phyloP scores from a whole-genome alignment of 1,140 invertebrate species.

The Plectrocnemia conspersa region DNA sequence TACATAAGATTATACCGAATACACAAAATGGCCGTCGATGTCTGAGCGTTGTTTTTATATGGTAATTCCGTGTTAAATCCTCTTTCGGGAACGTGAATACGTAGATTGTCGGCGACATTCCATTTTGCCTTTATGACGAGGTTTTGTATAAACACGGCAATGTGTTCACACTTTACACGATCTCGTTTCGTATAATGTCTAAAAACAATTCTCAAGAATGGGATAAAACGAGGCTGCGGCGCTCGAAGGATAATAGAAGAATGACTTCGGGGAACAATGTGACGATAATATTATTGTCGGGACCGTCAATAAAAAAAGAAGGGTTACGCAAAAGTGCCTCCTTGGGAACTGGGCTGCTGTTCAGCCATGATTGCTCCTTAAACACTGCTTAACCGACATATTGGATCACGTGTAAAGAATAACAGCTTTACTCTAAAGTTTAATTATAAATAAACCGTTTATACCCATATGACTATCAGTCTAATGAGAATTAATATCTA shows the following conservation, averaged over 20 bases:
- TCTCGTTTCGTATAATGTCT: conserved; percentile 26
- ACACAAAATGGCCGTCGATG: too few relatives aligned
- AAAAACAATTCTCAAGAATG: conserved; percentile 30
- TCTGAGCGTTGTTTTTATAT: too few relatives aligned
- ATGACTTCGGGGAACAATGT: conserved; percentile 32
- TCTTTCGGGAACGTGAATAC: conserved; percentile 4
- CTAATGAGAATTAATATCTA: background rate
- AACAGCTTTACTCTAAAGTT: too few relatives aligned
- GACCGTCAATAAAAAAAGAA: conserved; percentile 23
- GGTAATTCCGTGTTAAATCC: too few relatives aligned
- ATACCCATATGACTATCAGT: background rate
- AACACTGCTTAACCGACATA: conserved; percentile 3
- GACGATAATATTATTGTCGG: conserved; percentile 31
- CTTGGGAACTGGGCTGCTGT: background rate
- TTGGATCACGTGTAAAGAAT: too few relatives aligned
- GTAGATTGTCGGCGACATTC: conserved; percentile 31
- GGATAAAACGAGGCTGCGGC: conserved; percentile 12
- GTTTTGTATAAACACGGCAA: conserved; percentile 32
- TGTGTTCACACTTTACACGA: conserved; percentile 28
- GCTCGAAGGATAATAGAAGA: conserved; percentile 25
- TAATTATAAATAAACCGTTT: too few relatives aligned
- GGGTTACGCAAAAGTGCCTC: background rate
- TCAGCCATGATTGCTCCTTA: conserved; percentile 20
- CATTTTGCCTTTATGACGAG: conserved; percentile 33
- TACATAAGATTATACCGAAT: too few relatives aligned